phyloP scores from a whole-genome alignment of 1,140 invertebrate species.

The Camponotus pennsylvanicus region DNA sequence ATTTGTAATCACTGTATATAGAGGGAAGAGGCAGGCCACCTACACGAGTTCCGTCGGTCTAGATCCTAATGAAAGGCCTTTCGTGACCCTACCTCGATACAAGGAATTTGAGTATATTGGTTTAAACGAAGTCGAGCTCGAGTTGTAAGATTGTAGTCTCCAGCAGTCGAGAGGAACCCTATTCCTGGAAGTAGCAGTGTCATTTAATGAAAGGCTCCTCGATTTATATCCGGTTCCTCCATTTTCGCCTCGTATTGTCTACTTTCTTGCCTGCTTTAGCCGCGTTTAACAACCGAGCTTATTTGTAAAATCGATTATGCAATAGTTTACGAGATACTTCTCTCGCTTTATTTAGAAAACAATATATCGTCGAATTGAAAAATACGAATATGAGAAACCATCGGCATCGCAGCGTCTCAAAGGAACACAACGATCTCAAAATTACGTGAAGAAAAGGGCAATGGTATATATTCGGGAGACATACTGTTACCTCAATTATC shows the following conservation, averaged over 20 bases:
- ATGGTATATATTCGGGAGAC: conserved; percentile 17
- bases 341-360: not conserved
- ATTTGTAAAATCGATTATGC: conserved; percentile 2
- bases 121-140: conserved; percentile 37
- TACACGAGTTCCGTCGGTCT: conserved; percentile 47
- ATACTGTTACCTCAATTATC: conserved; percentile 61
- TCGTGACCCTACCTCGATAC: conserved; percentile 23
- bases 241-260: not conserved
- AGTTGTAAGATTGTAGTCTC: conserved; percentile 49
- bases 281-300: not conserved
- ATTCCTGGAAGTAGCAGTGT: conserved; percentile 53
- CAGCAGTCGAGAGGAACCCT: conserved; percentile 11
- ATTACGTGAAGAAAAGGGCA: conserved; percentile 54
- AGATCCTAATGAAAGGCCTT: conserved; percentile 52
- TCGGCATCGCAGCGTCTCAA: not conserved
- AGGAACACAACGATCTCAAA: conserved; percentile 25
- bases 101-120: conserved; percentile 49
- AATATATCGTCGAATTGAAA: not conserved
- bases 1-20: not conserved
- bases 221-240: conserved; percentile 33
- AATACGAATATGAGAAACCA: not conserved
- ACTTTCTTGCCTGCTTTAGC: conserved; percentile 9
- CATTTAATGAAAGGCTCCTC: conserved; percentile 45
- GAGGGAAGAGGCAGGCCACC: conserved; percentile 30
- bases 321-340: not conserved